phyloP scores from a whole-genome alignment of 2,888 invertebrate species.

The Epistrophe grossulariae region DNA sequence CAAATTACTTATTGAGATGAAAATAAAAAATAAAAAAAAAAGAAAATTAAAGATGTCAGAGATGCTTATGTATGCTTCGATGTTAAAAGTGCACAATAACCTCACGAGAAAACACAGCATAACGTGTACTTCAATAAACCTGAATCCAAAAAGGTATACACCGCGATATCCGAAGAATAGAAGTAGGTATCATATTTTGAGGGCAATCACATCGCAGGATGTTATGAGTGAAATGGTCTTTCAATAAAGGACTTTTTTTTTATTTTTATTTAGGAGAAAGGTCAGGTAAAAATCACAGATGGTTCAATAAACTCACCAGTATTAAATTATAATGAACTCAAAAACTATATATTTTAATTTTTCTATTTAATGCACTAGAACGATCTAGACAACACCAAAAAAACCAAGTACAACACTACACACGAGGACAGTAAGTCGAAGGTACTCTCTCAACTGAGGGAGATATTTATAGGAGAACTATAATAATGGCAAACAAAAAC shows the following conservation, averaged over 20 bases:
- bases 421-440: constrained; percentile 34
- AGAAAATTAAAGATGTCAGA: not conserved
- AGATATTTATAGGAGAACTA: constrained; percentile 56
- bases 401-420: constrained; percentile 23
- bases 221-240: not conserved
- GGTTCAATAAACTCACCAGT: not conserved
- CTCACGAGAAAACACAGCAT: not conserved
- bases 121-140: not conserved
- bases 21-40: constrained; percentile 5
- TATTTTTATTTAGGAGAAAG: not conserved
- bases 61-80: not conserved
- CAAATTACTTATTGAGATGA: constrained; percentile 23
- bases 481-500: constrained; percentile 1
- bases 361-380: constrained; percentile 23
- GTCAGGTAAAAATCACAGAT: not conserved
- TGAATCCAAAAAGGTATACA: constrained; percentile 24
- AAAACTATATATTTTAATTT: not conserved
- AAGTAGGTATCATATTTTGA: not conserved
- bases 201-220: not conserved
- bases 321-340: not conserved
- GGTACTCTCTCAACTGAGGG: constrained; percentile 44
- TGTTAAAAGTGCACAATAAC: not conserved
- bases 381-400: constrained; percentile 6
- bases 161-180: not conserved
- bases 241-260: not conserved